Base-by-base conservation (phyloP, 1,140 invertebrate genomes). In the Papilio glaucus region DNA sequence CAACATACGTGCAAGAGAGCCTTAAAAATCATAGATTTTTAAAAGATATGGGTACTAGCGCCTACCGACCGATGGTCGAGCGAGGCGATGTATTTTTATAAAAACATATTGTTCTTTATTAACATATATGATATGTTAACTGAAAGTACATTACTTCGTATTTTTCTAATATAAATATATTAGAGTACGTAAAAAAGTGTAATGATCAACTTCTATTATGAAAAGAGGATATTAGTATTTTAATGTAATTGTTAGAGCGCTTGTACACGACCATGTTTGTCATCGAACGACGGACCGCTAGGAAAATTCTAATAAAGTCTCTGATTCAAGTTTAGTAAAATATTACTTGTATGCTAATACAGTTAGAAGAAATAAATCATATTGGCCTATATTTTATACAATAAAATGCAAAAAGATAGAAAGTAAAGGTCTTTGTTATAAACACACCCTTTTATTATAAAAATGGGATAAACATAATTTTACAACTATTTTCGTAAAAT, bases 61-160 rank as follows among this genome's bases (percentile, higher is more conserved):
- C 85, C 88, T 85, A 85, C 80, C 79, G 87, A 84, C 79, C 81
- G 75, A 79, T 76, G 87, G 84, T 80, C 84, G 82, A 81, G 77
- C 75, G 77, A 86, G 87, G 85, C 85, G 83, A 89, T 91, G 88
- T 92, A 92, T 92, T 92, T 92, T 92, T 92, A 88, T 92, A 90
- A 88, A 45, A 91, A 82, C 84, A 90, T 92, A 92, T 92, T 90
- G 87, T 87, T 90, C 88, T 92, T 92, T 91, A 91, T 90, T 92
- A 91, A 92, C 90, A 92, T 92, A 92, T 92, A 91, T 87, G 87
- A 92, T 92, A 92, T 92, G 90, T 92, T 92, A 90, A 92, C 85
- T 90, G 81, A 91, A 92, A 91, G 87, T 91, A 89, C 90, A 92
- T 92, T 83, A 87, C 88, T 90, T 91, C 88, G 85, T 91, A 91